Evolutionary conservation across 1,140 invertebrate genomes (phyloP).

Genomic region (Drosophila biarmipes): DNA sequence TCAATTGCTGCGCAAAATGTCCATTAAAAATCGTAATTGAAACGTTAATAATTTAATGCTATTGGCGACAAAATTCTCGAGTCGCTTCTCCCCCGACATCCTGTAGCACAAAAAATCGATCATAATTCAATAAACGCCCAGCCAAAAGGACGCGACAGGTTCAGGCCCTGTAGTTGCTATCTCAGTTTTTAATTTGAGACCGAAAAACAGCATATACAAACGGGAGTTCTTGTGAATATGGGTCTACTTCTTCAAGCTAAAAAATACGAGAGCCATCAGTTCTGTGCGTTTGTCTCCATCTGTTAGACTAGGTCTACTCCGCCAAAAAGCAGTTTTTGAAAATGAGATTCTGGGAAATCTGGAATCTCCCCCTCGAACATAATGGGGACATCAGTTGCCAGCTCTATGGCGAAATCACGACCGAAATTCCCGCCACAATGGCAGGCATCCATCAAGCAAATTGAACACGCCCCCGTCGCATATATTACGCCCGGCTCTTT

Average conservation of each 20-base stretch:
- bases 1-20: slow-evolving; percentile 65
- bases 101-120: slow-evolving; percentile 67
- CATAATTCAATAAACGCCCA: slow-evolving; percentile 72
- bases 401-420: slow-evolving; percentile 38
- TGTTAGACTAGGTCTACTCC: slow-evolving; percentile 6
- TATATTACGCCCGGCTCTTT: slow-evolving; percentile 37
- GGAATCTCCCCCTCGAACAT: slow-evolving; percentile 9
- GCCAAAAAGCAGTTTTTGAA: slow-evolving; percentile 14
- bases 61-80: slow-evolving; percentile 70
- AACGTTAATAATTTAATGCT: slow-evolving; percentile 79
- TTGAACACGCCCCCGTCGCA: slow-evolving; percentile 59
- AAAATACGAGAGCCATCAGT: slow-evolving; percentile 36
- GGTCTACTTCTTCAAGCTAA: slow-evolving; percentile 12
- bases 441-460: slow-evolving; percentile 69
- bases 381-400: slow-evolving; percentile 57
- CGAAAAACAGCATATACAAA: not conserved
- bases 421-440: slow-evolving; percentile 53
- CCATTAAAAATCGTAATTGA: slow-evolving; percentile 76
- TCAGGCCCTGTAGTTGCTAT: slow-evolving; percentile 6
- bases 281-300: slow-evolving; percentile 36
- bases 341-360: slow-evolving; percentile 45
- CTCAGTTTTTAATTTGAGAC: slow-evolving; percentile 19
- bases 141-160: slow-evolving; percentile 23
- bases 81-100: slow-evolving; percentile 37
- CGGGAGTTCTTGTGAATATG: slow-evolving; percentile 7